Percentiles rank a stretch among this genome's conserved stretches.
These are phyloP conservation scores for Caenorhabditis sp. DNA, from an alignment of 2,888 invertebrate species.

Conservation along the genomic window DNA sequence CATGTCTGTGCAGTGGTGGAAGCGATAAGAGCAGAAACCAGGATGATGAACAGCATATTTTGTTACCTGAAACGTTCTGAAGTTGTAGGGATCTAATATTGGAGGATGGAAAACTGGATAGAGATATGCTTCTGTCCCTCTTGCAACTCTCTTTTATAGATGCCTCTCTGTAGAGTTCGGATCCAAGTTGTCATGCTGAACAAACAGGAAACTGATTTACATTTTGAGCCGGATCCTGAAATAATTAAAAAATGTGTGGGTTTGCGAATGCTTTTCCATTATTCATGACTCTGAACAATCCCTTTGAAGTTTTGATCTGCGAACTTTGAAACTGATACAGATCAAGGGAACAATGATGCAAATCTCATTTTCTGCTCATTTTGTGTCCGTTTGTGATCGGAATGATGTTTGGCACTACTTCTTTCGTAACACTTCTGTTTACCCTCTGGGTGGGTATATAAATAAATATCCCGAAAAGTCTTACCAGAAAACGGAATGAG, in stretches of 20 bases:
- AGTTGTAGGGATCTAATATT: no score
- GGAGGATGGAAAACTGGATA: background rate
- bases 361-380: background rate
- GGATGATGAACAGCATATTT: slow-evolving; percentile 61
- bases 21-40: slow-evolving; percentile 33
- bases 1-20: slow-evolving; percentile 43
- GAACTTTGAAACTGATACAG: background rate
- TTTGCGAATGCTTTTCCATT: slow-evolving; percentile 23
- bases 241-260: slow-evolving; percentile 40
- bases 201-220: slow-evolving; percentile 30
- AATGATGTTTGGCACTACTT: no score
- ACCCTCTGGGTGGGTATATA: no score
- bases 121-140: background rate
- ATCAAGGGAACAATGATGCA: background rate
- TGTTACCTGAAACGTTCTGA: slow-evolving; percentile 38
- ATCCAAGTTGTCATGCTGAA: slow-evolving; percentile 26
- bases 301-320: slow-evolving; percentile 1
- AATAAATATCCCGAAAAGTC: no score
- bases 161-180: background rate
- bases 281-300: slow-evolving; percentile 19
- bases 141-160: slow-evolving; percentile 8
- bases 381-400: background rate
- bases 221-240: slow-evolving; percentile 25
- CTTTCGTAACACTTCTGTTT: background rate
- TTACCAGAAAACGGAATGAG: no score